Conservation (phyloP, 2,888 invertebrate genomes). For the Pandemis corylana region DNA sequence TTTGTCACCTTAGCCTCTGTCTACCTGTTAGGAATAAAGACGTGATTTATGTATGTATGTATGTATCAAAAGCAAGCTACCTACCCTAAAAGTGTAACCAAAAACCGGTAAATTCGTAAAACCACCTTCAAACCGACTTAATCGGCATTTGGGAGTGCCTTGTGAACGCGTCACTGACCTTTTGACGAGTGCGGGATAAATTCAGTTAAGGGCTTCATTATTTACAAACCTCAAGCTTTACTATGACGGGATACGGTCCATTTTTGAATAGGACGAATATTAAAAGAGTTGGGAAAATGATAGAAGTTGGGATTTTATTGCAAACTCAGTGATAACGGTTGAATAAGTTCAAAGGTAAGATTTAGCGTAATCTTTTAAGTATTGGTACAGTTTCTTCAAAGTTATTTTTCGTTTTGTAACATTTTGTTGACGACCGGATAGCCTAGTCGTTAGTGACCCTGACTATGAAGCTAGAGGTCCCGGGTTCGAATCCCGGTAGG, state of each 20-base stretch:
- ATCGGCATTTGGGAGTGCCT: constrained; percentile 53
- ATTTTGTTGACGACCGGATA: too few species aligned
- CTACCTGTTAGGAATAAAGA: too few species aligned
- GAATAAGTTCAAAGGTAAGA: constrained; percentile 15
- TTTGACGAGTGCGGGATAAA: constrained; percentile 67
- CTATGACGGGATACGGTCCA: neutral
- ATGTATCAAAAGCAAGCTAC: too few species aligned
- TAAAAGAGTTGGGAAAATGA: constrained; percentile 12
- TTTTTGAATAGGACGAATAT: neutral
- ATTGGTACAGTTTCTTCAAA: neutral
- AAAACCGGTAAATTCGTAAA: constrained; percentile 42
- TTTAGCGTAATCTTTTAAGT: neutral
- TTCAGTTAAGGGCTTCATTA: constrained; percentile 69
- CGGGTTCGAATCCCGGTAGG: too few species aligned
- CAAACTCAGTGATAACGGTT: constrained; percentile 11
- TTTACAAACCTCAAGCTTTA: constrained; percentile 29
- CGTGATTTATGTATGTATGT: too few species aligned
- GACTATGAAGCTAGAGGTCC: too few species aligned
- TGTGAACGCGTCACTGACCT: constrained; percentile 65
- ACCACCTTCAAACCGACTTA: constrained; percentile 41
- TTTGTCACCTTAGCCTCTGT: too few species aligned
- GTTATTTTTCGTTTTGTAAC: too few species aligned
- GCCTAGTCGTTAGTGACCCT: too few species aligned
- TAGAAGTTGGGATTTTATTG: neutral
- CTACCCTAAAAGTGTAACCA: neutral